These are phyloP conservation scores for Itoplectis maculator DNA, from an alignment of 2,888 invertebrate genomes.

Conservation along the genomic window DNA sequence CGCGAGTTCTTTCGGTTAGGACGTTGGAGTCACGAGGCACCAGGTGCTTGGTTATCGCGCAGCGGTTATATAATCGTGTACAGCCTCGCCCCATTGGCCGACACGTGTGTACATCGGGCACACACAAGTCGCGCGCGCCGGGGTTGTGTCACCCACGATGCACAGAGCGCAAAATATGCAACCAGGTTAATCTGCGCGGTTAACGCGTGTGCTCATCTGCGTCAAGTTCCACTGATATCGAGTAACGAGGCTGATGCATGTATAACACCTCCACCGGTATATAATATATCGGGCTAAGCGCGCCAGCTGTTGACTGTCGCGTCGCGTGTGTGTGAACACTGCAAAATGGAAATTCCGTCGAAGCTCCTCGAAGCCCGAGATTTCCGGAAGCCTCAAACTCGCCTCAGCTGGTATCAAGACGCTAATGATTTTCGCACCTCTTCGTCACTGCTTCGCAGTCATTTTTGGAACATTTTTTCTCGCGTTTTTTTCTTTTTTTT, in stretches of 20 bases:
- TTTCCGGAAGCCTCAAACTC: not conserved
- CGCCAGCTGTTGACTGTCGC: slow-evolving; percentile 13
- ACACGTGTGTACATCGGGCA: slow-evolving; percentile 57
- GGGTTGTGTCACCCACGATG: slow-evolving; percentile 31
- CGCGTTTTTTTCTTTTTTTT: not conserved
- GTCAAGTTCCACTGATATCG: slow-evolving; percentile 73
- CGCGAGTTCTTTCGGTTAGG: not conserved
- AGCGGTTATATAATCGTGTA: slow-evolving; percentile 13
- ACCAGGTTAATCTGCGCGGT: slow-evolving; percentile 72
- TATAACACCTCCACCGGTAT: not conserved
- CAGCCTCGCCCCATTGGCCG: slow-evolving; percentile 3
- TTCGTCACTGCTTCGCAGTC: not conserved
- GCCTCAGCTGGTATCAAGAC: not conserved
- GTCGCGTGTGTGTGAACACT: slow-evolving; percentile 13
- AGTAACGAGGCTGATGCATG: slow-evolving; percentile 70
- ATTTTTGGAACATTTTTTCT: not conserved
- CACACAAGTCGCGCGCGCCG: not conserved
- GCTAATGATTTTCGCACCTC: not conserved
- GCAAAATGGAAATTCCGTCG: slow-evolving; percentile 30
- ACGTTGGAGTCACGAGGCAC: not conserved
- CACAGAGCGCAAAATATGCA: slow-evolving; percentile 71
- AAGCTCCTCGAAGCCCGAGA: not conserved
- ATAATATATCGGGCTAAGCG: slow-evolving; percentile 33
- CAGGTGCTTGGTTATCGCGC: slow-evolving; percentile 6
- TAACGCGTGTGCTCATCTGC: slow-evolving; percentile 73